phyloP scores from a whole-genome alignment of 2,888 invertebrate genomes.

The Arctia plantaginis region DNA sequence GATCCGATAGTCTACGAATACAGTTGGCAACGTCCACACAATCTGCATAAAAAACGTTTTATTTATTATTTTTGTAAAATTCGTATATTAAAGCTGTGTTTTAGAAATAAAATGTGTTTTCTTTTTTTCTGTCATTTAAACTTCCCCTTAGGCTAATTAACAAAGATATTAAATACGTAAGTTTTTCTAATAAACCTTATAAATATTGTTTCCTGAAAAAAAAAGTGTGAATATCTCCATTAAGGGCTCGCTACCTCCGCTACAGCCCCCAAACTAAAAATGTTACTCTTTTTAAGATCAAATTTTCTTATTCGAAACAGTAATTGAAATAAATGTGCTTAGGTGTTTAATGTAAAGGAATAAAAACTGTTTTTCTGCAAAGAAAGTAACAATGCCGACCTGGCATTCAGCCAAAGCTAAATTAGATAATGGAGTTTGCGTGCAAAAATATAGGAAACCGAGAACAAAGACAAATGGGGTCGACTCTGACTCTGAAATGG shows the following conservation, averaged over 20 bases:
- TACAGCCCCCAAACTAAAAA: conserved; percentile 36
- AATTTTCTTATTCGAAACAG: conserved; percentile 59
- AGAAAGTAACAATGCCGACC: conserved; percentile 82
- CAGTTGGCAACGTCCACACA: too few relatives aligned
- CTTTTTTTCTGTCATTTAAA: too few relatives aligned
- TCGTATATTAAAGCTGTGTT: too few relatives aligned
- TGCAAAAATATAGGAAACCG: conserved; percentile 87
- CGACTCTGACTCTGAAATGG: conserved; percentile 80
- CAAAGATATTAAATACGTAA: not conserved
- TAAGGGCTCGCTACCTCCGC: conserved; percentile 19
- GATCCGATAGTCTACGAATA: too few relatives aligned
- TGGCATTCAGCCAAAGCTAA: conserved; percentile 86
- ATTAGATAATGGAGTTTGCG: conserved; percentile 87
- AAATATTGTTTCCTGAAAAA: conserved; percentile 12
- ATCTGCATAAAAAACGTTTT: too few relatives aligned
- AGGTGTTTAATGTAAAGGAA: conserved; percentile 80
- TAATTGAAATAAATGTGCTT: conserved; percentile 80
- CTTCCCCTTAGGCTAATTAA: too few relatives aligned
- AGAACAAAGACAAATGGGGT: conserved; percentile 86
- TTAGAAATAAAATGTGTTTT: too few relatives aligned
- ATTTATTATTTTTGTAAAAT: too few relatives aligned
- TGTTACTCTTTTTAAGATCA: conserved; percentile 54
- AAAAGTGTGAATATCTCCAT: conserved; percentile 22
- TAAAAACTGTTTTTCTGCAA: conserved; percentile 79
- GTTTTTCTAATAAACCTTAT: not conserved